phyloP scores from a whole-genome alignment of 2,888 invertebrate genomes.

The Monopis laevigella region DNA sequence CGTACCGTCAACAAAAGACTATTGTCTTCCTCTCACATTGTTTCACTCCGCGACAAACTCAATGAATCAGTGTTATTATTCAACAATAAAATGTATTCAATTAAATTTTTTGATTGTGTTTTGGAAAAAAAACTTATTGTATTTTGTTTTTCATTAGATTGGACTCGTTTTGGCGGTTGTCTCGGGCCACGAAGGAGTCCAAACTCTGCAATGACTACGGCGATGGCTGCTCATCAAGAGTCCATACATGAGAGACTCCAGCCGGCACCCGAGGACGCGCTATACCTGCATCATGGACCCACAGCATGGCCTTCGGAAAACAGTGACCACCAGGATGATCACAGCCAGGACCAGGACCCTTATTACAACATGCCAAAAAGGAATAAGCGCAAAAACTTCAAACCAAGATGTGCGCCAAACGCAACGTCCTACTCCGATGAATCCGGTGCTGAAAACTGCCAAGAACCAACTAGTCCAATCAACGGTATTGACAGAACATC shows the following conservation, averaged over 20 bases:
- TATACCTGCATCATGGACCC: constrained; percentile 59
- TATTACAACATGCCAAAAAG: constrained; percentile 69
- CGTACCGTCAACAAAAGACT: constrained; percentile 60
- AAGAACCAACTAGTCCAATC: constrained; percentile 37
- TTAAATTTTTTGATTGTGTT: constrained; percentile 54
- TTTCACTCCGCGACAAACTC: constrained; percentile 41
- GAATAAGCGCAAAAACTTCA: constrained; percentile 82
- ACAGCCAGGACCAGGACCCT: constrained; percentile 47
- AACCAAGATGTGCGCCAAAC: constrained; percentile 76
- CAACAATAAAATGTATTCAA: constrained; percentile 55
- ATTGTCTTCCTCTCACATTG: constrained; percentile 60
- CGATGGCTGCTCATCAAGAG: constrained; percentile 66
- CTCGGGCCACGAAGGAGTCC: constrained; percentile 38
- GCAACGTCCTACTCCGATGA: constrained; percentile 61
- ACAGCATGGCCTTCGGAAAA: constrained; percentile 61
- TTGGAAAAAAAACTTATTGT: constrained; percentile 23
- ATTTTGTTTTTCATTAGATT: constrained; percentile 35
- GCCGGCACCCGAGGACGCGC: constrained; percentile 49
- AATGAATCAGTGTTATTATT: constrained; percentile 65
- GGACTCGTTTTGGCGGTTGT: constrained; percentile 46
- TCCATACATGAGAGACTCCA: constrained; percentile 63
- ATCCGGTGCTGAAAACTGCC: constrained; percentile 46
- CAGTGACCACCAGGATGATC: constrained; percentile 42
- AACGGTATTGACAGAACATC: constrained; percentile 52
- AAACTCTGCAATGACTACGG: constrained; percentile 64